These are phyloP conservation scores for Pimpla rufipes DNA, from an alignment of 2,888 invertebrate genomes.

Conservation along the genomic window DNA sequence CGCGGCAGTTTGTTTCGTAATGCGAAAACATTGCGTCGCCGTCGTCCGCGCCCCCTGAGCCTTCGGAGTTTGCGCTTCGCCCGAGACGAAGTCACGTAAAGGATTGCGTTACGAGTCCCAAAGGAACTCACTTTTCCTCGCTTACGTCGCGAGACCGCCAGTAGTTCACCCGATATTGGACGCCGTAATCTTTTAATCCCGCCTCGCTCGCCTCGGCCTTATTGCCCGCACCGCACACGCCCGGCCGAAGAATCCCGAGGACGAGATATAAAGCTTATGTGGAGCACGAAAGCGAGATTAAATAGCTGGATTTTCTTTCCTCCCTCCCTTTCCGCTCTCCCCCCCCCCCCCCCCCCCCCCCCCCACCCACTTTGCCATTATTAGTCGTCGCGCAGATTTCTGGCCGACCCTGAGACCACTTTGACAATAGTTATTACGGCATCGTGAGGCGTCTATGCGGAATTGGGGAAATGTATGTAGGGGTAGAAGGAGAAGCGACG, in stretches of 20 bases:
- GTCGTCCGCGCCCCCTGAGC: conserved; percentile 25
- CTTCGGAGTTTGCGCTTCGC: too few species aligned
- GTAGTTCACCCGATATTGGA: conserved; percentile 75
- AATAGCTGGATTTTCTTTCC: conserved; percentile 27
- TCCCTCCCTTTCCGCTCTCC: conserved; percentile 12
- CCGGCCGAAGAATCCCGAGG: conserved; percentile 60
- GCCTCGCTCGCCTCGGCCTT: conserved; percentile 65
- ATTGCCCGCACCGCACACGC: conserved; percentile 61
- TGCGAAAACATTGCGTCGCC: conserved; percentile 78
- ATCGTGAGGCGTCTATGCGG: neutral
- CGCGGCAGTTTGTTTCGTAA: conserved; percentile 77
- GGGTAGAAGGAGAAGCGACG: neutral
- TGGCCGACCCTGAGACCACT: neutral
- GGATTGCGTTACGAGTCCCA: conserved; percentile 78
- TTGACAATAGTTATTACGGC: conserved; percentile 6
- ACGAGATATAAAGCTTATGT: conserved; percentile 61
- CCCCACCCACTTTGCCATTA: neutral
- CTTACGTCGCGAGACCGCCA: conserved; percentile 56
- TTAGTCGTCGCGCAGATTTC: conserved; percentile 6
- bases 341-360: conserved; percentile 2
- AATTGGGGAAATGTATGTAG: conserved; percentile 13
- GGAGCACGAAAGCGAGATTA: conserved; percentile 60
- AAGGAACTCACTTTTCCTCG: conserved; percentile 73
- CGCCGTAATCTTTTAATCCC: conserved; percentile 80
- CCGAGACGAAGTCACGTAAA: conserved; percentile 77